Percentiles rank a stretch among this genome's conserved stretches.
Conservation (phyloP, 2,888 invertebrate species). For the Adelognathus sp. region DNA sequence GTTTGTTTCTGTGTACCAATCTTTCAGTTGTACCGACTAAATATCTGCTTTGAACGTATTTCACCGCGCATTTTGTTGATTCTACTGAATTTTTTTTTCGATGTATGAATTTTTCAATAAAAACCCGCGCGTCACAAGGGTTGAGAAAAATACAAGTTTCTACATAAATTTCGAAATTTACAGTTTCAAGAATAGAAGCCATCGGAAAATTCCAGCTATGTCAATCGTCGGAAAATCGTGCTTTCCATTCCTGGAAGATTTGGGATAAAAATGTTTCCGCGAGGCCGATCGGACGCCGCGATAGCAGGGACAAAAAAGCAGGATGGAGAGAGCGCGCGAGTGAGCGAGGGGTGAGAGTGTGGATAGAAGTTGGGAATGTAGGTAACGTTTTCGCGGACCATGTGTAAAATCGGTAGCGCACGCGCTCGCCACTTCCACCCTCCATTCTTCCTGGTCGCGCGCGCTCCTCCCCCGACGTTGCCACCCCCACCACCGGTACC, state of each 20-base stretch:
- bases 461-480: slow-evolving; percentile 44
- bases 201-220: background rate
- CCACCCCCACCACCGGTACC: slow-evolving; percentile 56
- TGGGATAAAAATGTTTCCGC: too few relatives aligned
- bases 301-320: background rate
- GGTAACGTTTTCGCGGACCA: slow-evolving; percentile 66
- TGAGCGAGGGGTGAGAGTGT: background rate
- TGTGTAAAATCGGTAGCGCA: slow-evolving; percentile 70
- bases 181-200: background rate
- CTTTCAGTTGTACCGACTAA: too few relatives aligned
- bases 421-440: slow-evolving; percentile 60
- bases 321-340: background rate
- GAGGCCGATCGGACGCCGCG: background rate
- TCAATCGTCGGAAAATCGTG: background rate
- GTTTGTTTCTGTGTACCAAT: too few relatives aligned
- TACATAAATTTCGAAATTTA: background rate
- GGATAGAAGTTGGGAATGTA: slow-evolving; percentile 36
- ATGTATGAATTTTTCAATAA: background rate
- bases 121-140: background rate
- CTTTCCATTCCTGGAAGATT: background rate
- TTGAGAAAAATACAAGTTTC: background rate
- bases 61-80: too few relatives aligned
- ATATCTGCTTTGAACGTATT: too few relatives aligned
- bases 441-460: slow-evolving; percentile 58
- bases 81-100: background rate